A percentile compares a stretch with the other conserved stretches of the same genome.
These are phyloP conservation scores for Parasteatoda tepidariorum DNA, from an alignment of 1,140 invertebrate species.

Conservation along the genomic window DNA sequence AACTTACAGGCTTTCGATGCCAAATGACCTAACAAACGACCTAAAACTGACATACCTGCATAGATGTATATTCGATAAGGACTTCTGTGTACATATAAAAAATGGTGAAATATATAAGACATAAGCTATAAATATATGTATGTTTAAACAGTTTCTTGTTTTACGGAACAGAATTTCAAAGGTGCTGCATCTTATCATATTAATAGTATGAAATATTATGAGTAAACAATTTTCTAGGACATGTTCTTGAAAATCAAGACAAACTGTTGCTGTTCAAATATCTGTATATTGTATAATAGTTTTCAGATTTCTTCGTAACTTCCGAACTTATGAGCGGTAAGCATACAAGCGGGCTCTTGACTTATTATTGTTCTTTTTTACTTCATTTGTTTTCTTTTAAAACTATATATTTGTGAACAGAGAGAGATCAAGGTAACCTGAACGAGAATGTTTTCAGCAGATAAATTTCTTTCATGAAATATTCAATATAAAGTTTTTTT, in stretches of 20 bases:
- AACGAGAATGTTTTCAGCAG: background rate
- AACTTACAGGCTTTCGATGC: conserved; percentile 26
- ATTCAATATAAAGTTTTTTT: background rate
- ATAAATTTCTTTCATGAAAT: background rate
- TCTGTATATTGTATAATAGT: conserved; percentile 51
- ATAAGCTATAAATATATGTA: conserved; percentile 50
- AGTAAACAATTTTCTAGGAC: conserved; percentile 36
- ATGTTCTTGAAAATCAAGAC: conserved; percentile 5
- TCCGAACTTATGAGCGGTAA: conserved; percentile 1
- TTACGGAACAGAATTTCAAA: conserved; percentile 56
- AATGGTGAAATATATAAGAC: conserved; percentile 27
- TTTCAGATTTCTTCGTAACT: conserved; percentile 8
- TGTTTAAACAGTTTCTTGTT: conserved; percentile 46
- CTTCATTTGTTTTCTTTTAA: background rate
- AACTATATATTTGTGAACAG: background rate
- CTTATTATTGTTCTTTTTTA: background rate
- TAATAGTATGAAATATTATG: conserved; percentile 32
- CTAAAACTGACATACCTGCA: background rate
- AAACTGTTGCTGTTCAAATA: conserved; percentile 8
- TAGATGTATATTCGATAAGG: conserved; percentile 9
- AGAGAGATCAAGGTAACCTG: background rate
- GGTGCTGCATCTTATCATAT: conserved; percentile 56
- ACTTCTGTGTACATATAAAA: conserved; percentile 40
- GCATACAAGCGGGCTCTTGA: background rate
- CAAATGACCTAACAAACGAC: conserved; percentile 38